Evolutionary conservation across 2,113 vertebrate genomes (phyloP).

Genomic region (Sialia sialis): DNA sequence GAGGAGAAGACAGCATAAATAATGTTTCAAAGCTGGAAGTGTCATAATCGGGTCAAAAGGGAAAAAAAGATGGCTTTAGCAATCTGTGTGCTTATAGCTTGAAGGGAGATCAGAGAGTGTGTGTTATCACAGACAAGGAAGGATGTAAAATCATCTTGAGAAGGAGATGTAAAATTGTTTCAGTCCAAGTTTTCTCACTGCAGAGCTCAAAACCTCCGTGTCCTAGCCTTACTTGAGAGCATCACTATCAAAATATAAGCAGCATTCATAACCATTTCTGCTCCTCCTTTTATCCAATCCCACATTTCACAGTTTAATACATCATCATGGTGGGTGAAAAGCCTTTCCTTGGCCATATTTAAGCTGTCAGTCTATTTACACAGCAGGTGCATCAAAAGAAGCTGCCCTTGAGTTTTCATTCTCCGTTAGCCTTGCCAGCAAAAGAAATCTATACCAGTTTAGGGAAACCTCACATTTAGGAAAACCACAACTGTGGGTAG

Average conservation of each 20-base stretch:
- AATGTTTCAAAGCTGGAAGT: background rate
- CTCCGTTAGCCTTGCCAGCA: background rate
- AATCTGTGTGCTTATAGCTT: background rate
- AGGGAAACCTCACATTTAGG: background rate
- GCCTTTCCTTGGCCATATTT: background rate
- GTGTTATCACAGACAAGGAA: background rate
- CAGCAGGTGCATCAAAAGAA: background rate
- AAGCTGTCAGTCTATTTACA: background rate
- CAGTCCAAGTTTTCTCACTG: background rate
- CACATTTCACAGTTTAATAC: background rate
- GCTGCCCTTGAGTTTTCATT: background rate
- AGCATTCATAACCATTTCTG: background rate
- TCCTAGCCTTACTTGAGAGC: background rate
- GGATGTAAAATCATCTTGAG: background rate
- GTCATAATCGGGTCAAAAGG: background rate
- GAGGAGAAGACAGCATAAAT: slow-evolving; percentile 1
- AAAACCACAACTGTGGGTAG: background rate
- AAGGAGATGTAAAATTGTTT: background rate
- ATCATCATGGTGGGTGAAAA: background rate
- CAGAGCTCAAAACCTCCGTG: background rate
- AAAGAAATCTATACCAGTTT: background rate
- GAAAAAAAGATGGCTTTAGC: background rate
- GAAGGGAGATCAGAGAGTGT: background rate
- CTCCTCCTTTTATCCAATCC: background rate
- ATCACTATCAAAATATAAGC: background rate